Evolutionary conservation across 2,888 invertebrate genomes (phyloP).

Genomic region (Dynastes tityus): DNA sequence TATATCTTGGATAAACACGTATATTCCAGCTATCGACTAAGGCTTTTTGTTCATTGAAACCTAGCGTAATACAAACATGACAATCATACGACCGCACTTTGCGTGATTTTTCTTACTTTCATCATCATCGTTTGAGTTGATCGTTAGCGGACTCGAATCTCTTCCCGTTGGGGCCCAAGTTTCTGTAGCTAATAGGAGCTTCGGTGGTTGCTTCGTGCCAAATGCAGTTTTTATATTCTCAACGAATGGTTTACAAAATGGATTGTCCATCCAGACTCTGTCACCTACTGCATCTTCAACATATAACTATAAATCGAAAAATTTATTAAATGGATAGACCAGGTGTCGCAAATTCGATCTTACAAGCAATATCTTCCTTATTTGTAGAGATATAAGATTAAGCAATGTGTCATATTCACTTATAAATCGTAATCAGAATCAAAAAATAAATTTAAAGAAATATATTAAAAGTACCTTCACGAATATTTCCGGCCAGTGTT

Average conservation of each 20-base stretch:
- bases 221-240: slow-evolving; percentile 93
- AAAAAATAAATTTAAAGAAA: too few species aligned
- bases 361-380: too few species aligned
- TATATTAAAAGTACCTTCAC: slow-evolving; percentile 77
- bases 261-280: slow-evolving; percentile 93
- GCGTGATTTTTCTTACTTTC: slow-evolving; percentile 68
- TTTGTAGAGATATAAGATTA: too few species aligned
- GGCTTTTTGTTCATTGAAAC: slow-evolving; percentile 68
- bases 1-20: slow-evolving; percentile 74
- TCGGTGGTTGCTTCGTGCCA: slow-evolving; percentile 84
- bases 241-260: slow-evolving; percentile 91
- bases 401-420: too few species aligned
- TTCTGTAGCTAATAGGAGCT: slow-evolving; percentile 79
- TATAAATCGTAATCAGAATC: too few species aligned
- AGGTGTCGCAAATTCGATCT: not conserved
- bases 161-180: slow-evolving; percentile 72
- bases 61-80: slow-evolving; percentile 57
- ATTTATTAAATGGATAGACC: not conserved
- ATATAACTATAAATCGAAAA: slow-evolving; percentile 77
- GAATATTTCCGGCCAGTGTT: slow-evolving; percentile 93
- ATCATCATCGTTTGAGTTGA: slow-evolving; percentile 75
- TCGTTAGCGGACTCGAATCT: slow-evolving; percentile 69
- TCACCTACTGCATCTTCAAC: slow-evolving; percentile 96
- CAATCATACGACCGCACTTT: too few species aligned
- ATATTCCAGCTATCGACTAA: slow-evolving; percentile 70